Conservation (phyloP, 1,140 invertebrate genomes). For the Penaeus chinensis region DNA sequence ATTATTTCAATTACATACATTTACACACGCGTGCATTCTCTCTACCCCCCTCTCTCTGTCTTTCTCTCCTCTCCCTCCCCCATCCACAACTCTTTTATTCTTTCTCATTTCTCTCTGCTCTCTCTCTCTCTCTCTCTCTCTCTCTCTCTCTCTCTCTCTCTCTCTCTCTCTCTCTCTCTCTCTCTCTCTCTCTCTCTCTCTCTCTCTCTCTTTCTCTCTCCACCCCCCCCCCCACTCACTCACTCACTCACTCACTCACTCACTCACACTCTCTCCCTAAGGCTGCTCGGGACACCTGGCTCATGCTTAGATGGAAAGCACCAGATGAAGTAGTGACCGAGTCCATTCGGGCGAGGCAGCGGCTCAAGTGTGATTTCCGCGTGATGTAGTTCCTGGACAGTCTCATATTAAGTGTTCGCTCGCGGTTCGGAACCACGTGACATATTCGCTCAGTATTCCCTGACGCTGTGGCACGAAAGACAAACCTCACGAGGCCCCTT, state of each 20-base stretch:
- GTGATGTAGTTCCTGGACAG: too few relatives aligned
- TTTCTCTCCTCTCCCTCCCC: neutral
- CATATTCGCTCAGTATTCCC: too few relatives aligned
- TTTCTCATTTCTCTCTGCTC: neutral
- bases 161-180: neutral
- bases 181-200: neutral
- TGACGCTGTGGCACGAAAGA: too few relatives aligned
- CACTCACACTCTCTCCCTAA: neutral
- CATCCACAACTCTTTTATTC: neutral
- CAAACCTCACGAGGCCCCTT: too few relatives aligned
- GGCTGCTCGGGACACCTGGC: too few relatives aligned
- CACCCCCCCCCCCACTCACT: too few relatives aligned
- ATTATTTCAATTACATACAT: too few relatives aligned
- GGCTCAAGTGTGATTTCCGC: too few relatives aligned
- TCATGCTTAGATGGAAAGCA: too few relatives aligned
- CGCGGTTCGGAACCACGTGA: too few relatives aligned
- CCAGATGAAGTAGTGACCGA: neutral
- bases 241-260: too few relatives aligned
- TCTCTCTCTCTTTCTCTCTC: neutral
- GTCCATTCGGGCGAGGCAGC: neutral
- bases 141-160: slow-evolving; percentile 10
- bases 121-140: neutral
- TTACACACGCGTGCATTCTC: neutral
- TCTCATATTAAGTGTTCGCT: too few relatives aligned
- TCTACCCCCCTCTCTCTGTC: neutral